Conservation (phyloP, 1,140 invertebrate species). For the Homarus americanus region DNA sequence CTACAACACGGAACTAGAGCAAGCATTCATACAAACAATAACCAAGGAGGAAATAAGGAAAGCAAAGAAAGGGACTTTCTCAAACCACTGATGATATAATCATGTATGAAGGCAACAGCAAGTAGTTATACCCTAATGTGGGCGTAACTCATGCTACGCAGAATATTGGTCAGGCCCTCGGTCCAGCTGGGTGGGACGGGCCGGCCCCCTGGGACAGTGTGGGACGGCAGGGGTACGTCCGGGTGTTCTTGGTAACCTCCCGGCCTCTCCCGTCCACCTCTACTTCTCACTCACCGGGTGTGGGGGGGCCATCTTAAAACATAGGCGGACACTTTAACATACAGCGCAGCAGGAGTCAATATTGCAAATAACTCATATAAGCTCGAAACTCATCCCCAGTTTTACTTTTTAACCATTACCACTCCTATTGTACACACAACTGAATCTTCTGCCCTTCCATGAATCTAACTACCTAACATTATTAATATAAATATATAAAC, state of each 20-base stretch:
- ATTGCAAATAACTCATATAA: constrained; percentile 17
- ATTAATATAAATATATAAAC: not conserved
- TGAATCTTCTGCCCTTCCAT: not conserved
- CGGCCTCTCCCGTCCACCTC: constrained; percentile 72
- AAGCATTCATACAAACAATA: constrained; percentile 67
- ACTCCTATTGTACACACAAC: not conserved
- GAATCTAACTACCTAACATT: not conserved
- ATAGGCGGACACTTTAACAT: constrained; percentile 69
- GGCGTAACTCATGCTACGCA: constrained; percentile 73
- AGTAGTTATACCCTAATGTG: constrained; percentile 71
- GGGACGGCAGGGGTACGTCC: constrained; percentile 57
- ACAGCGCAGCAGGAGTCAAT: constrained; percentile 28
- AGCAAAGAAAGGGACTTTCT: constrained; percentile 57
- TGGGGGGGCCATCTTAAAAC: constrained; percentile 72
- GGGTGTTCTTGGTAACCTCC: constrained; percentile 69
- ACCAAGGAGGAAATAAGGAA: constrained; percentile 43
- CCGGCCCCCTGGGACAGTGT: constrained; percentile 65
- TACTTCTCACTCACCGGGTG: constrained; percentile 72
- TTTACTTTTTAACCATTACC: constrained; percentile 12
- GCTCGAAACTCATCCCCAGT: constrained; percentile 9
- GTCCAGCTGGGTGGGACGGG: constrained; percentile 68
- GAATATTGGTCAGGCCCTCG: constrained; percentile 67
- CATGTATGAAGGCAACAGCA: constrained; percentile 70
- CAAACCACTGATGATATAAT: constrained; percentile 59
- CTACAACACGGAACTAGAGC: constrained; percentile 71